phyloP scores from a whole-genome alignment of 2,113 vertebrate species.

The Meriones unguiculatus region DNA sequence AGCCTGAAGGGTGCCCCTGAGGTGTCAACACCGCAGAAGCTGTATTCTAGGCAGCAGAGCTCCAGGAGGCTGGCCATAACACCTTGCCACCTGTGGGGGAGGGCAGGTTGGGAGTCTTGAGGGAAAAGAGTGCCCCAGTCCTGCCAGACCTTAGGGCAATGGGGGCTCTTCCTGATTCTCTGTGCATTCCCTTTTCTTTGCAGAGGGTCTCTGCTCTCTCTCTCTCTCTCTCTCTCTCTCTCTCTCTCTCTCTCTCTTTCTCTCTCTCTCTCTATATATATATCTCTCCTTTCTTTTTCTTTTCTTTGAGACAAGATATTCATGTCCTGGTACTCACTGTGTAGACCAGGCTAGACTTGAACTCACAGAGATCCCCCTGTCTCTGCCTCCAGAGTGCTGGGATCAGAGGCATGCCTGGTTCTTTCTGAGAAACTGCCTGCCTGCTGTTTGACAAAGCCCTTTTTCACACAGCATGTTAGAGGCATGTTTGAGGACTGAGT shows the following conservation, averaged over 20 bases:
- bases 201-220: neutral
- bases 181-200: no score
- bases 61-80: rapidly evolving
- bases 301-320: neutral
- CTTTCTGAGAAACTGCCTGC: neutral
- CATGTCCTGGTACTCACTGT: neutral
- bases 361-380: neutral
- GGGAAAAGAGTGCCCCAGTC: neutral
- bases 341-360: neutral
- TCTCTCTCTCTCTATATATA: rapidly evolving
- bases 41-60: neutral
- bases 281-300: rapidly evolving
- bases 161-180: neutral
- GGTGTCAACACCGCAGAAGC: rapidly evolving
- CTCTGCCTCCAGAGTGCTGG: neutral
- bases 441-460: neutral
- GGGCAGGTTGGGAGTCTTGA: neutral
- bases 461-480: neutral
- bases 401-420: rapidly evolving
- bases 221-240: neutral
- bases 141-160: neutral
- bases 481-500: rapidly evolving
- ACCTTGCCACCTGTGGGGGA: rapidly evolving
- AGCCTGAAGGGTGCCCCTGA: neutral
- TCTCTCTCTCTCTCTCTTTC: neutral